phyloP scores from a whole-genome alignment of 2,888 invertebrate species.

The Hololepta plana region DNA sequence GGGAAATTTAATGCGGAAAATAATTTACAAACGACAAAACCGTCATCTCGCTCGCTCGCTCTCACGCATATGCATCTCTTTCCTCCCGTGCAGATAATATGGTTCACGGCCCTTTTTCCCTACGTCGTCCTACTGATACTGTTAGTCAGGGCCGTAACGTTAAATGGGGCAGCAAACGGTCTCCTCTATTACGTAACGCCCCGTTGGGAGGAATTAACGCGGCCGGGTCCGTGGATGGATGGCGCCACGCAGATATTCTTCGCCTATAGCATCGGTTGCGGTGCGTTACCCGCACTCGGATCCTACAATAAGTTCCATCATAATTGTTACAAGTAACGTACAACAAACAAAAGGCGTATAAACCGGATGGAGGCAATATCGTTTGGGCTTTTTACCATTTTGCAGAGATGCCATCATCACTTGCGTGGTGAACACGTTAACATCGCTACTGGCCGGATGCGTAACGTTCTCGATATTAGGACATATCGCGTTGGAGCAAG shows the following conservation, averaged over 20 bases:
- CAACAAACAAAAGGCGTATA: no score
- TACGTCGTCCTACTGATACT: constrained; percentile 50
- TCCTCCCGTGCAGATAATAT: constrained; percentile 36
- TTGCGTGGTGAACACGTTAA: constrained; percentile 50
- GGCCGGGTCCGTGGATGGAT: constrained; percentile 48
- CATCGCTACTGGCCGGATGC: constrained; percentile 54
- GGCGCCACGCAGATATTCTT: constrained; percentile 65
- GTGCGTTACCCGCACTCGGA: constrained; percentile 52
- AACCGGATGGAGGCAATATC: neutral
- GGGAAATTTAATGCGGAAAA: no score
- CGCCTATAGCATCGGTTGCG: constrained; percentile 60
- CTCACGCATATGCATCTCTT: constrained; percentile 3
- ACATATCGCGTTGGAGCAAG: constrained; percentile 40
- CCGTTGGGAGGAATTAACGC: constrained; percentile 32
- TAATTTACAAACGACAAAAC: no score
- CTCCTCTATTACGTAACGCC: constrained; percentile 50
- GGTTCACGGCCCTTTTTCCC: constrained; percentile 61
- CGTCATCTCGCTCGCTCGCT: no score
- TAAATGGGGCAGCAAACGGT: constrained; percentile 45
- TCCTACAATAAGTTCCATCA: constrained; percentile 63
- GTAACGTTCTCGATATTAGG: constrained; percentile 62
- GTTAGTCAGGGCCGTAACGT: constrained; percentile 44
- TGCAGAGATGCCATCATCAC: constrained; percentile 51
- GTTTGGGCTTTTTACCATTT: neutral
- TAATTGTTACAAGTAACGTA: constrained; percentile 54